Percentiles rank a stretch among this genome's conserved stretches.
Evolutionary conservation across 2,888 invertebrate genomes (phyloP).

Genomic region (Tetramorium bicarinatum): DNA sequence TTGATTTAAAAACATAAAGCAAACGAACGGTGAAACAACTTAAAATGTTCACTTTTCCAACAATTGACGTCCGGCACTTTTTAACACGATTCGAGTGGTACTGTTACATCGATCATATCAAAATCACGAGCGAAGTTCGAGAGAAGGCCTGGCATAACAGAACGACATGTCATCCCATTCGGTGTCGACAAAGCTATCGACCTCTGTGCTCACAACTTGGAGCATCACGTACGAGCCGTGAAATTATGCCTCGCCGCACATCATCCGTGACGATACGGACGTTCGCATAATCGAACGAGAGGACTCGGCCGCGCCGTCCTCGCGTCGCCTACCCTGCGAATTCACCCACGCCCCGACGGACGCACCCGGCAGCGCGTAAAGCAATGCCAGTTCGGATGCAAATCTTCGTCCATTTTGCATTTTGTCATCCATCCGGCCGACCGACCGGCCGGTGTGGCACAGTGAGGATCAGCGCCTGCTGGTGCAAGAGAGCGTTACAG

Average conservation of each 20-base stretch:
- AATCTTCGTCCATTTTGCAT: conserved; percentile 82
- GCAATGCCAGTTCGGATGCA: conserved; percentile 80
- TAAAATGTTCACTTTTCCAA: not conserved
- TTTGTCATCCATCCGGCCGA: conserved; percentile 74
- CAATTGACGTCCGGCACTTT: not conserved
- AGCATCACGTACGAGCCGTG: conserved; percentile 77
- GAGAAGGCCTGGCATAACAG: not conserved
- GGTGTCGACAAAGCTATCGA: conserved; percentile 42
- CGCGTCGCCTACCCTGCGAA: conserved; percentile 47
- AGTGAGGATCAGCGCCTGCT: conserved; percentile 55
- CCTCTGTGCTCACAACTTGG: conserved; percentile 38
- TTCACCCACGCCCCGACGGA: conserved; percentile 47
- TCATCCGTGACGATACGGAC: conserved; percentile 79
- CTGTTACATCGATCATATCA: not conserved
- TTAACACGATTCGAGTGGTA: not conserved
- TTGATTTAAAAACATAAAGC: not conserved
- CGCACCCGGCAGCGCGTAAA: conserved; percentile 70
- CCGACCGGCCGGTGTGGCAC: not conserved
- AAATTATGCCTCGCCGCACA: conserved; percentile 81
- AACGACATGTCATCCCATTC: not conserved
- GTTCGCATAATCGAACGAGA: conserved; percentile 80
- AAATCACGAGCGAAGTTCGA: not conserved
- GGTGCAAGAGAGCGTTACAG: conserved; percentile 71
- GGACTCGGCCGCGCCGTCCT: conserved; percentile 51
- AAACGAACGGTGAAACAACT: not conserved